phyloP scores from a whole-genome alignment of 2,797 vertebrate genomes.

The Brotogeris chrysoptera region DNA sequence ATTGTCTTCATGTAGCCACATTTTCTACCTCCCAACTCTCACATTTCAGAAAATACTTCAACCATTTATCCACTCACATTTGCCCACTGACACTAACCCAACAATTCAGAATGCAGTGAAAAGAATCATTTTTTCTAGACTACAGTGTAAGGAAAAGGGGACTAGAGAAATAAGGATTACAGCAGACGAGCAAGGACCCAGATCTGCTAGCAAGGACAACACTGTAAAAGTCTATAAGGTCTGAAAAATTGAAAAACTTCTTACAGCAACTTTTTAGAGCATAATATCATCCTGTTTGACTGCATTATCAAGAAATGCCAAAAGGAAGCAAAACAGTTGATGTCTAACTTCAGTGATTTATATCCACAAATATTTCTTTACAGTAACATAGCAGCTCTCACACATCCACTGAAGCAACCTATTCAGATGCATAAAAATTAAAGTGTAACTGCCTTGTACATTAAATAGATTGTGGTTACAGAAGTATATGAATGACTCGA shows the following conservation, averaged over 20 bases:
- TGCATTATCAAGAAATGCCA: not conserved
- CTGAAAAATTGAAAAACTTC: not conserved
- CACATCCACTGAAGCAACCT: not conserved
- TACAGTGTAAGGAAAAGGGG: not conserved
- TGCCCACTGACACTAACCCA: not conserved
- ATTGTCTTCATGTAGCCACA: fast-evolving
- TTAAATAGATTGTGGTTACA: not conserved
- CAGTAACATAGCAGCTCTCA: not conserved
- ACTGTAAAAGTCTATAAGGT: not conserved
- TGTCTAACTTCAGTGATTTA: constrained; percentile 16
- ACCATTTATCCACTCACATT: not conserved
- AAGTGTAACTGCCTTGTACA: not conserved
- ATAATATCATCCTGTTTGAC: constrained; percentile 6
- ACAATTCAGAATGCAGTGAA: not conserved
- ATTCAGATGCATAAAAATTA: not conserved
- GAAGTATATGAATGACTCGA: not conserved
- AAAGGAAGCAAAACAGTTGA: constrained; percentile 48
- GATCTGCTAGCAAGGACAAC: not conserved
- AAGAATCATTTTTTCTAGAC: not conserved
- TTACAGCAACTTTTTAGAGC: not conserved
- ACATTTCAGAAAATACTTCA: not conserved
- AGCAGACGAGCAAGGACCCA: not conserved
- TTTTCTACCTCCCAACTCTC: not conserved
- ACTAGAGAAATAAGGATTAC: not conserved
- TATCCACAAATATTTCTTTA: constrained; percentile 29